Conservation (phyloP, 2,797 vertebrate genomes). For the Halcyon badia region DNA sequence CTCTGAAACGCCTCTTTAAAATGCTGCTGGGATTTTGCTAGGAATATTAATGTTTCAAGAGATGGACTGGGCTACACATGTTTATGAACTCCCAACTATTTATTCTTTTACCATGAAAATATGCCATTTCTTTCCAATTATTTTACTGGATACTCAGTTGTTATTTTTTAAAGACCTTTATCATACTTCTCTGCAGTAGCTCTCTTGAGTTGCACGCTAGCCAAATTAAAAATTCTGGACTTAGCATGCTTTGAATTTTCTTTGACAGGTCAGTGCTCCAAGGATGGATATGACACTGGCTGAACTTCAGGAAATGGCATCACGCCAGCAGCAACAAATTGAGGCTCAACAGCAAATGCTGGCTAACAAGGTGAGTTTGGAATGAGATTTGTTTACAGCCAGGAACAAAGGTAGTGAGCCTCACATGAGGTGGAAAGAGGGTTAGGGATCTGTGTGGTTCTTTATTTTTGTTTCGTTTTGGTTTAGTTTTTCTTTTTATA, state of each 20-base stretch:
- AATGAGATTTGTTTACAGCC: not conserved
- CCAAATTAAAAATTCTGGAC: not conserved
- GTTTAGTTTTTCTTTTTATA: not conserved
- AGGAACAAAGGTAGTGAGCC: not conserved
- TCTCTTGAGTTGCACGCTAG: not conserved
- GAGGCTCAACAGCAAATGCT: slow-evolving; percentile 94
- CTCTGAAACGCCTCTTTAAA: not conserved
- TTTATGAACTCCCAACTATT: not conserved
- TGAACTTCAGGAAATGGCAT: slow-evolving; percentile 97
- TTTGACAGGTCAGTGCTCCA: slow-evolving; percentile 86
- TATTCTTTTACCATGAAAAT: not conserved
- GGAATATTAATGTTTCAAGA: not conserved
- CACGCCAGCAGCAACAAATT: slow-evolving; percentile 97
- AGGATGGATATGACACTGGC: slow-evolving; percentile 96
- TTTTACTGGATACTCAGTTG: not conserved
- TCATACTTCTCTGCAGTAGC: not conserved
- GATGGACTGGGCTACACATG: not conserved
- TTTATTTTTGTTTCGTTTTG: not conserved
- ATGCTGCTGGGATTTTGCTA: not conserved
- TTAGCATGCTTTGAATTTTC: slow-evolving; percentile 4
- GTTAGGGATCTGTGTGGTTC: not conserved
- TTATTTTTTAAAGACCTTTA: not conserved
- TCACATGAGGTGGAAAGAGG: not conserved
- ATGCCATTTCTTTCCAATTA: not conserved
- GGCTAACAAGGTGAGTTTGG: slow-evolving; percentile 89